Evolutionary conservation across 2,797 vertebrate species (phyloP).

Genomic region (Notoglanidium macrostoma): DNA sequence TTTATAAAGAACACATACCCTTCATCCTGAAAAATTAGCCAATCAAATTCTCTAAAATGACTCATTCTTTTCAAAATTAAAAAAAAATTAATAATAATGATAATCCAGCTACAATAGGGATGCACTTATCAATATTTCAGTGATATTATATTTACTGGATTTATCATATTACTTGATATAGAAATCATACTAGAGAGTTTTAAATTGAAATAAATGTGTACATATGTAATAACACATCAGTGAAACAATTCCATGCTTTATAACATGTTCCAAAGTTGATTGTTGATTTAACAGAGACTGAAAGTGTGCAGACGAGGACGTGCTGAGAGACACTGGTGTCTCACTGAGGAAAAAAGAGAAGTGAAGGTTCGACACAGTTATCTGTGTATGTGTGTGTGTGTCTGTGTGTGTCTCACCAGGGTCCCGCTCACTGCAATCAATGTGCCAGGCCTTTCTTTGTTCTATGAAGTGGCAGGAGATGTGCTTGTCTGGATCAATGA

Average conservation of each 20-base stretch:
- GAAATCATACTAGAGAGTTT: not conserved
- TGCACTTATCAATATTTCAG: not conserved
- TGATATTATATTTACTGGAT: not conserved
- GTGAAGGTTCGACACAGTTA: not conserved
- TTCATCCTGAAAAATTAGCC: not conserved
- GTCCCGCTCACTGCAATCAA: slow-evolving; percentile 45
- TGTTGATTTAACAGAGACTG: not conserved
- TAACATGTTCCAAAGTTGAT: not conserved
- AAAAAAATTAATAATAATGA: too few relatives aligned
- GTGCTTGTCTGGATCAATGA: slow-evolving; percentile 52
- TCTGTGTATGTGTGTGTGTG: not conserved
- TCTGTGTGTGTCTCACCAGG: slow-evolving; percentile 10
- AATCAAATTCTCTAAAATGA: not conserved
- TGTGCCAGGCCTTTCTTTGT: slow-evolving; percentile 41
- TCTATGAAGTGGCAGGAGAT: slow-evolving; percentile 44
- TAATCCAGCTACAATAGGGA: not conserved
- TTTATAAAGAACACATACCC: not conserved
- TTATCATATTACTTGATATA: not conserved
- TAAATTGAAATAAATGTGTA: not conserved
- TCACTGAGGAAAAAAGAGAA: not conserved
- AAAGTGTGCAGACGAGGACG: not conserved
- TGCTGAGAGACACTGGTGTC: not conserved
- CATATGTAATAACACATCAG: not conserved
- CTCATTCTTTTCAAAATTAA: not conserved
- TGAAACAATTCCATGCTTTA: not conserved